Percentiles rank a stretch among this genome's conserved stretches.
These are phyloP conservation scores for Epinephelus malabaricus DNA, from an alignment of 2,797 vertebrate genomes.

Conservation along the genomic window DNA sequence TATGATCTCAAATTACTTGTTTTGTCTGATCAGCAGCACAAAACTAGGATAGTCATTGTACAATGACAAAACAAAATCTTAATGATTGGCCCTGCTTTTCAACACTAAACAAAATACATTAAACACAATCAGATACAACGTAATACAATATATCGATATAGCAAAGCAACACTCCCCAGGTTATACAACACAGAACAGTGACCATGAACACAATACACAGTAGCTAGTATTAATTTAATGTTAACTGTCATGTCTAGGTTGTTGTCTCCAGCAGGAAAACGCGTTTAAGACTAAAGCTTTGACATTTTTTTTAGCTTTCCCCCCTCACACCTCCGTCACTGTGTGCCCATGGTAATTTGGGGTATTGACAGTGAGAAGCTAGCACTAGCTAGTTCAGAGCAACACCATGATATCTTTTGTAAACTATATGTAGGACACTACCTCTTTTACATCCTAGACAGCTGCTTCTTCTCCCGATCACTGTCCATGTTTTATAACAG, in stretches of 20 bases:
- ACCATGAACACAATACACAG: neutral
- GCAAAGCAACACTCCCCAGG: neutral
- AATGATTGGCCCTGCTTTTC: neutral
- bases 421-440: too few species aligned
- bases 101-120: neutral
- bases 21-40: neutral
- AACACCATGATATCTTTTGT: neutral
- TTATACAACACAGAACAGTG: neutral
- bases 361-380: conserved; percentile 7
- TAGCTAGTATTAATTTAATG: neutral
- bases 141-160: neutral
- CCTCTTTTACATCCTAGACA: neutral
- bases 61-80: neutral
- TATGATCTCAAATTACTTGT: neutral
- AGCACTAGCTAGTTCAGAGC: conserved; percentile 16
- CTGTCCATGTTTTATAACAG: neutral
- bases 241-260: neutral
- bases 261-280: neutral
- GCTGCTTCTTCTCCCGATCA: too few species aligned
- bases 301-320: neutral
- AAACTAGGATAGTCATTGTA: neutral
- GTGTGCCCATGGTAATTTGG: neutral
- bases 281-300: neutral
- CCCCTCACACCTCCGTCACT: neutral
- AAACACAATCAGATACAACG: too few species aligned